Evolutionary conservation across 2,797 vertebrate genomes (phyloP).

Genomic region (Sebastes goodei): DNA sequence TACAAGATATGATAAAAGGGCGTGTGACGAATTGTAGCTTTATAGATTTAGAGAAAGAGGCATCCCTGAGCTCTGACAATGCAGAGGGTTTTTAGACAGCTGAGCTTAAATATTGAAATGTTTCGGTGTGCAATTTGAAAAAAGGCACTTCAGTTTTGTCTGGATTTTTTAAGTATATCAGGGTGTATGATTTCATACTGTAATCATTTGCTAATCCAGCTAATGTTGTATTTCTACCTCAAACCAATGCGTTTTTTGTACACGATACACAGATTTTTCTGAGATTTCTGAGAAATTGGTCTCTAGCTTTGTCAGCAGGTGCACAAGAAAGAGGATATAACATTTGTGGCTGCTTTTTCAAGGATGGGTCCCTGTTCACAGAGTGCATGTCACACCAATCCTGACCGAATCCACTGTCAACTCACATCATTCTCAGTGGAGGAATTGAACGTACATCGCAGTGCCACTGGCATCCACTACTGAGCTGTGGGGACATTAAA

Average conservation of each 20-base stretch:
- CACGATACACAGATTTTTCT: background rate
- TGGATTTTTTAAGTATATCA: background rate
- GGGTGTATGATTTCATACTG: background rate
- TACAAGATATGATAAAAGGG: background rate
- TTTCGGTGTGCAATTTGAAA: background rate
- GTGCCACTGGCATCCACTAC: constrained; percentile 70
- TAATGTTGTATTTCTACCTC: background rate
- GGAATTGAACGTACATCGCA: constrained; percentile 72
- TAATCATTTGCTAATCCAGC: background rate
- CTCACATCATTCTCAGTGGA: constrained; percentile 74
- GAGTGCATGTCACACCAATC: constrained; percentile 70
- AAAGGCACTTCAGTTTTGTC: background rate
- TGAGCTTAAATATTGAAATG: background rate
- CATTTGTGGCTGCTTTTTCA: constrained; percentile 28
- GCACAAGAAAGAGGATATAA: constrained; percentile 26
- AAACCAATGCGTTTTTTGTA: background rate
- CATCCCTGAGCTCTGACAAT: background rate
- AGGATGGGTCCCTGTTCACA: constrained; percentile 38
- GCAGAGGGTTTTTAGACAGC: background rate
- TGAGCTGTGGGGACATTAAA: constrained; percentile 79
- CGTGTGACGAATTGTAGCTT: constrained; percentile 11
- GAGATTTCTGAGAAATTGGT: background rate
- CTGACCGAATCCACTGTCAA: constrained; percentile 77
- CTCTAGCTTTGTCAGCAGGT: constrained; percentile 35
- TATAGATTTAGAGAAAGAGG: background rate